Evolutionary conservation across 23 tunicate genomes (phyloP).

Genomic region (Trididemnum clinides): DNA sequence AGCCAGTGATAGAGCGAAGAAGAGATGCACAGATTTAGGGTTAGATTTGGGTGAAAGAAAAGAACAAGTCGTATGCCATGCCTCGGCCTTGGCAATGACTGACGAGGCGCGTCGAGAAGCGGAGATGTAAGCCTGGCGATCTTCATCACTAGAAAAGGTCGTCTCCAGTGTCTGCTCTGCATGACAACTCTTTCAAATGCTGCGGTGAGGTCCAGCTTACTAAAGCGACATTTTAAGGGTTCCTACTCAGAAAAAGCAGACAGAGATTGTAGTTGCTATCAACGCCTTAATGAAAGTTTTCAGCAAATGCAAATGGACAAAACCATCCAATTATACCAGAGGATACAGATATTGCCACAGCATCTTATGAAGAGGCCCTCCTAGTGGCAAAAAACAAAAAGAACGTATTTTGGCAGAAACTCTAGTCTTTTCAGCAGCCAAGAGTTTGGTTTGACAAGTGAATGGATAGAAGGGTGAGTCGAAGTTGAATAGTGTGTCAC

Average conservation of each 20-base stretch:
- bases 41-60: too few species aligned
- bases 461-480: conserved; percentile 1
- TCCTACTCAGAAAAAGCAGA: conserved; percentile 9
- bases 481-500: too few species aligned
- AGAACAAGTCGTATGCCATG: too few species aligned
- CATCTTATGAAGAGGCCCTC: conserved; percentile 14
- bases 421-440: conserved; percentile 20
- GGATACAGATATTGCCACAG: neutral
- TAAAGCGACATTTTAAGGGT: conserved; percentile 6
- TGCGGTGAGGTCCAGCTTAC: neutral
- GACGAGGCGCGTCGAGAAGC: too few species aligned
- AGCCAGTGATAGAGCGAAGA: too few species aligned
- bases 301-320: conserved; percentile 27
- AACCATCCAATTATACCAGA: conserved; percentile 14
- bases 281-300: conserved; percentile 1
- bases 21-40: too few species aligned
- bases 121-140: too few species aligned
- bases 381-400: conserved; percentile 6
- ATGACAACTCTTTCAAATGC: conserved; percentile 6
- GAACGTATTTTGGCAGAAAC: neutral
- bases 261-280: conserved; percentile 2
- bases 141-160: too few species aligned
- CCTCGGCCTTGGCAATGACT: too few species aligned
- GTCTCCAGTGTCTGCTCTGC: conserved; percentile 20
- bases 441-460: conserved; percentile 12